Base-by-base conservation (phyloP, 1,140 invertebrate species). In the Drosophila melanogaster region DNA sequence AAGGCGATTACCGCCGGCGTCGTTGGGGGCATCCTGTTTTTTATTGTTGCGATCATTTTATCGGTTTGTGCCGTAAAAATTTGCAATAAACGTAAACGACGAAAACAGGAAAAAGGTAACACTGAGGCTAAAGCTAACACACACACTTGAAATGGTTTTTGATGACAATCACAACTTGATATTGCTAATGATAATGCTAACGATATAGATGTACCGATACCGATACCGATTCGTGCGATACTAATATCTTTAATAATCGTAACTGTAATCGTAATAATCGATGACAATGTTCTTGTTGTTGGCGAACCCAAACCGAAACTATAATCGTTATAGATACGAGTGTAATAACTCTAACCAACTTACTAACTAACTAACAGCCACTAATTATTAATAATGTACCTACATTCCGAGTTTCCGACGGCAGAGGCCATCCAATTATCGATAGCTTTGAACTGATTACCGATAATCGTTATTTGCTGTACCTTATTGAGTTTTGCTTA, bases 61-160 rank as follows among this genome's bases (percentile, higher is more conserved):
- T 98, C 97, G 69, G 96, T 98, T 89, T 98, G 97, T 94, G 97
- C 97, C 79, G 97, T 99, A 85, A 98, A 98, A 95, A 98, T 98
- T 92, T 98, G 97, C 95, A 98, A 98, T 94, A 98, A 98, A 93
- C 94, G 97, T 91, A 98, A 98, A 93, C 95, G 97, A 93, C 96
- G 97, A 94, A 98, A 98, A 96, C 97, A 98, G 93, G 97, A 98
- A 94, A 98, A 98, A 97, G 97, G 97, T 98, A 95, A 94, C 93
- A 92, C 80, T 89, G 72, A 77, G 85, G 73, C 85, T 79, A 90
- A 71, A 81, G 73, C 77, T 78, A 43, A 66, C 79, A 76, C 69
- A 77, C 64, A 90, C 84, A 89, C 84, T 84, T 89, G 84, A 89
- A 89, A 90, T 90, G 87, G 89, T 90, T 90, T 90, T 90, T 81